A percentile compares a stretch with the other conserved stretches of the same genome.
Evolutionary conservation across 1,140 invertebrate genomes (phyloP).

Genomic region (Drosophila ogumai): DNA sequence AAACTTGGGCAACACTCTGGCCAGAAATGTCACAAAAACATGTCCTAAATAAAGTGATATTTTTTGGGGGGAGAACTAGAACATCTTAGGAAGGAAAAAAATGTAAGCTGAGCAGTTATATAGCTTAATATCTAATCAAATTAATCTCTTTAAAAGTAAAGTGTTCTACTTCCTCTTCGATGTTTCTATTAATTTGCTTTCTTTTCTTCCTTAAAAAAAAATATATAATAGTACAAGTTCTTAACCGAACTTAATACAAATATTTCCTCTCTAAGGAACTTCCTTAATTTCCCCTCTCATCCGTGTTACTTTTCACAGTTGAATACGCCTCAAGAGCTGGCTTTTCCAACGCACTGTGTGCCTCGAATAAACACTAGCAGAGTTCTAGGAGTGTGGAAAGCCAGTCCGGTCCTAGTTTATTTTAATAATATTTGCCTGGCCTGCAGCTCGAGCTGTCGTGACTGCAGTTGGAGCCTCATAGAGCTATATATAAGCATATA

Average conservation of each 20-base stretch:
- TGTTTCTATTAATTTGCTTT: background rate
- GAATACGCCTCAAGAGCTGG: conserved; percentile 22
- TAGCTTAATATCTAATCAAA: accelerated
- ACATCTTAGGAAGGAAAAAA: background rate
- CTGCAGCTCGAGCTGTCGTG: conserved; percentile 60
- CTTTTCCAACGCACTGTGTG: conserved; percentile 37
- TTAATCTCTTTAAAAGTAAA: background rate
- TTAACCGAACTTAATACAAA: background rate
- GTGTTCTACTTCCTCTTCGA: background rate
- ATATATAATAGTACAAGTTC: background rate
- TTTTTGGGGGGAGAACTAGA: background rate
- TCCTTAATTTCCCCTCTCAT: conserved; percentile 2
- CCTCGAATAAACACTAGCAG: background rate
- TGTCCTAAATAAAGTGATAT: background rate
- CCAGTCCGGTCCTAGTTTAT: conserved; percentile 29
- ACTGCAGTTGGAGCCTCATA: conserved; percentile 37
- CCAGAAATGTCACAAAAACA: conserved; percentile 13
- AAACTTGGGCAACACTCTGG: conserved; percentile 30
- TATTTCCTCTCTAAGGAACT: background rate
- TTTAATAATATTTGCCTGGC: conserved; percentile 70
- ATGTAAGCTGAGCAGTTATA: background rate
- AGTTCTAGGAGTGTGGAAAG: background rate
- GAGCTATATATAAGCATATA: background rate
- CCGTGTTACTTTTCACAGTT: conserved; percentile 13
- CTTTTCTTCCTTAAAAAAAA: background rate